These are phyloP conservation scores for Nephrotoma flavescens DNA, from an alignment of 2,888 invertebrate genomes.

Conservation along the genomic window DNA sequence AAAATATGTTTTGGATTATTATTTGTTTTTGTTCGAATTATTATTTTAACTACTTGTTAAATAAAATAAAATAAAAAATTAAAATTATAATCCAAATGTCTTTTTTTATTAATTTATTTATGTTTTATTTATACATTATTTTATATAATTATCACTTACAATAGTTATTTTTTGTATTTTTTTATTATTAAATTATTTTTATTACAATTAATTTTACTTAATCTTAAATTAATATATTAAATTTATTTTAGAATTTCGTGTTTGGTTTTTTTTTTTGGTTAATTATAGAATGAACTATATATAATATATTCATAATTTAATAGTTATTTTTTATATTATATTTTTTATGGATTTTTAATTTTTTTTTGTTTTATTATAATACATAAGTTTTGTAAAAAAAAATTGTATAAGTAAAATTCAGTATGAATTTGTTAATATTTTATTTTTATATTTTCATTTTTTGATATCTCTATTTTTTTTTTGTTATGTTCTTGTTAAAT, in stretches of 20 bases:
- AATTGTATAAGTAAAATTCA: conserved; percentile 2
- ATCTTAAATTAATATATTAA: neutral
- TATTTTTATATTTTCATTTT: neutral
- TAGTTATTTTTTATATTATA: neutral
- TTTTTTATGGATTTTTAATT: neutral
- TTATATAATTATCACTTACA: conserved; percentile 1
- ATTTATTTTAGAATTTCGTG: conserved; percentile 5
- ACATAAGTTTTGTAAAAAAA: conserved; percentile 3
- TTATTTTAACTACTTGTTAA: neutral
- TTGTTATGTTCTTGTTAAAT: neutral
- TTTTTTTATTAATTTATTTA: neutral
- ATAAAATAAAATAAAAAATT: neutral
- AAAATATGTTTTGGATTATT: neutral
- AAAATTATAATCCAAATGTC: neutral
- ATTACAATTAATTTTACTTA: neutral
- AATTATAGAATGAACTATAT: conserved; percentile 6
- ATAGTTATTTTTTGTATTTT: neutral
- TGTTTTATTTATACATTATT: neutral
- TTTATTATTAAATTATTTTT: conserved; percentile 1
- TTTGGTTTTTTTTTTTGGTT: conserved; percentile 4
- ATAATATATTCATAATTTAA: conserved; percentile 1
- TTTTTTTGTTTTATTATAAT: neutral
- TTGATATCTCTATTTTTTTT: neutral
- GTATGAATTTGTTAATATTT: conserved; percentile 1
- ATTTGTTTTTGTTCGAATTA: neutral